Base-by-base conservation (phyloP, 92 coral and sea anemone genomes). In the Hydrozoanthus gracilis region DNA sequence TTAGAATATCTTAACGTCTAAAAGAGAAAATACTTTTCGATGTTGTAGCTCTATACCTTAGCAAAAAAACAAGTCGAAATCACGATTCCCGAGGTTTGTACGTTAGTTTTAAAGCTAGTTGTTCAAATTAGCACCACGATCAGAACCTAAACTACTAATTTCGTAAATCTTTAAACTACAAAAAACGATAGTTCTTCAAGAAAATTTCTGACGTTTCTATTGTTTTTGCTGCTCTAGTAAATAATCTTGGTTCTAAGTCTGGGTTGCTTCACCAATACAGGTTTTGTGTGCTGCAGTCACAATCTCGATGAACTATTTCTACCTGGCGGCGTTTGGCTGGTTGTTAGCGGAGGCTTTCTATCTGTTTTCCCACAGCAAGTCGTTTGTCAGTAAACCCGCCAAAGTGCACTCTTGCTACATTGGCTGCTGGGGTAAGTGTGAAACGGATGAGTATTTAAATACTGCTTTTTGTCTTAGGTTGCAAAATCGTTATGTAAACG, bases 311-410 rank as follows among this genome's bases (percentile, higher is more conserved):
- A 92, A 92, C 86, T 92, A 92, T 66, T 87, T 92, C n/a, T 91
- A 92, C 70, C 90, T 92, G 68, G 93, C 91, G 50, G 89, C 94
- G 13, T 83, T 92, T 20, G 44, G 88, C 68, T 92, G 95, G 95
- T 74, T 92, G 14, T 44, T 91, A 46, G 80, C 89, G 35, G 93
- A 92, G 79, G 95, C 92, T 8, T 76, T 91, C 44, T 92, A 91
- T 51, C 67, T 91, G 8, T 92, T 91, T 72, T 80, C 86, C 60
- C 86, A 75, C 20, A 85, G 87, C n/a, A 87, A 78, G 52, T 44
- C 75, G 13, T 71, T 84, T 15, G 18, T 78, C 60, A 77, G 78
- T 51, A 89, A 87, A 44, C 62, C 79, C 17, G 75, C 69, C 50
- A 87, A 50, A 51, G 88, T 55, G 3, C 83, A 90, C 60, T 65